Base-by-base conservation (phyloP, 1,140 invertebrate genomes). In the Ostrea denselamellosa region DNA sequence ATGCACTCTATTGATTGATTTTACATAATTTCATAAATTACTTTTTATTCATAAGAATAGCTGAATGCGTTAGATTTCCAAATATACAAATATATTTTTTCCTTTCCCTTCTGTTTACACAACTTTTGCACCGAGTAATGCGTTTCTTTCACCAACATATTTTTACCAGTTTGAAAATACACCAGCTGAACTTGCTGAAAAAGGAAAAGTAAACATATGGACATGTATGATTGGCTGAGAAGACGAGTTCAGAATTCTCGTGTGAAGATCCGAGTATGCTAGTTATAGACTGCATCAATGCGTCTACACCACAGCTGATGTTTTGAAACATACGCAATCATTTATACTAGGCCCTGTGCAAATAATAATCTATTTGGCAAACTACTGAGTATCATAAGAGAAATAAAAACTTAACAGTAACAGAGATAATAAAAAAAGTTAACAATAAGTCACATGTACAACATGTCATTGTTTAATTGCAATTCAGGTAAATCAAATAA, bases 361-460 rank as follows among this genome's bases (percentile, higher is more conserved):
- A 25, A 12, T 28, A 62, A 62, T 62, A 25, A 71, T 28, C 68
- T 71, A 71, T 71, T 71, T 71, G 68, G 68, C 68, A 71, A 71
- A 71, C 4, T 28, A 34, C 68, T 71, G 68, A 71, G 68, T 71
- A 71, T 71, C 68, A 9, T 71, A 28, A 28, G 68, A 10, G 28
- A 71, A 25, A 25, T 8, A 71, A 58, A 62, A 71, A 71, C 68
- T 71, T 71, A 71, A 71, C 68, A 71, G 25, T 71, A 71, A 71
- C 68, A 71, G 68, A 71, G 68, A 71, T 28, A 25, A 22, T 71
- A 71, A 71, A 19, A 71, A 71, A 71, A 28, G 68, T 71, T 14
- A 71, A 71, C 68, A 71, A 71, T 68, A 25, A 65, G n/a, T 71
- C 34, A 71, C 68, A 71, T 12, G 22, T 28, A 22, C 14, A 28